Conservation (phyloP, 2,888 invertebrate genomes). For the Tolmerus cingulatus region DNA sequence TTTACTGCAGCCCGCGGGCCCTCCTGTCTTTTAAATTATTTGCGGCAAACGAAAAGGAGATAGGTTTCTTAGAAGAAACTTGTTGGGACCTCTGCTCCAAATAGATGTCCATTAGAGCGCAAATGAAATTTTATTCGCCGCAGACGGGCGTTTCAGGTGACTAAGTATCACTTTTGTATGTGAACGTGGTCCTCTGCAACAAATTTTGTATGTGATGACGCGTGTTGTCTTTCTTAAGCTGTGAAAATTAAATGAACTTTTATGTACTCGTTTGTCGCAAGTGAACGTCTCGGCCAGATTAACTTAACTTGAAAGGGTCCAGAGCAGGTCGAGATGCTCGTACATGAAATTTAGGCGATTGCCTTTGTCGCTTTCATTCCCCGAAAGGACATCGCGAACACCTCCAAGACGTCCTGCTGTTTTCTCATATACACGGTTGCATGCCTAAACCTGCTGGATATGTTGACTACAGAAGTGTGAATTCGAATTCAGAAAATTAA, state of each 20-base stretch:
- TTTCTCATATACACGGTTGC: slow-evolving; percentile 5
- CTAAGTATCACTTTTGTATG: slow-evolving; percentile 17
- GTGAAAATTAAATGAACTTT: background rate
- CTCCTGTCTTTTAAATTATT: background rate
- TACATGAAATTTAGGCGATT: background rate
- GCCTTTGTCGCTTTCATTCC: slow-evolving; percentile 2
- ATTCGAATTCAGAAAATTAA: slow-evolving; percentile 33
- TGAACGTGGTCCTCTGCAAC: too few species aligned
- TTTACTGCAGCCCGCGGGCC: slow-evolving; percentile 1
- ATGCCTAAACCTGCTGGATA: slow-evolving; percentile 19
- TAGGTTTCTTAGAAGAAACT: slow-evolving; percentile 25
- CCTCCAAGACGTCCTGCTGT: slow-evolving; percentile 32
- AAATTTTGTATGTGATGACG: background rate
- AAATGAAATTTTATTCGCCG: slow-evolving; percentile 18
- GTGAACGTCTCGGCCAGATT: background rate
- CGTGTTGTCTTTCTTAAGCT: background rate
- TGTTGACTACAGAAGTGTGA: slow-evolving; percentile 39
- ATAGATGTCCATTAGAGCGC: slow-evolving; percentile 18
- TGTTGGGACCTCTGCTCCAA: background rate
- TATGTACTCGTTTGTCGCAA: background rate
- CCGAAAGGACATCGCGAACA: slow-evolving; percentile 30
- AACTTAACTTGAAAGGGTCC: background rate
- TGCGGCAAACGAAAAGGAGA: slow-evolving; percentile 13
- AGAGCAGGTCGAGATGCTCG: background rate
- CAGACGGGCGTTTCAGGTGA: slow-evolving; percentile 1